Percentiles rank a stretch among this genome's conserved stretches.
Conservation (phyloP, 2,888 invertebrate genomes). For the Arctia plantaginis region DNA sequence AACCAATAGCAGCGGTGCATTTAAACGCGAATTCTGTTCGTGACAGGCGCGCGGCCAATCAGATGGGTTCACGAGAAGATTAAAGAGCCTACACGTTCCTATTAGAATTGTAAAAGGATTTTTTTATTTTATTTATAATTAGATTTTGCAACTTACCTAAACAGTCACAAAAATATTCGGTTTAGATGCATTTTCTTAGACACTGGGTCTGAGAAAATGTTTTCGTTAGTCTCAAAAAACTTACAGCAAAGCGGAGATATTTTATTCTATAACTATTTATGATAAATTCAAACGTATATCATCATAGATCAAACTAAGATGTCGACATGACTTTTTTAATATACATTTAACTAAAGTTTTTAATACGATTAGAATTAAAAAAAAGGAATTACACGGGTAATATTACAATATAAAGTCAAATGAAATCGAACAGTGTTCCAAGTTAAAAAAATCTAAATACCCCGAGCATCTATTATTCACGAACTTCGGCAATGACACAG, state of each 20-base stretch:
- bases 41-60: conserved; percentile 83
- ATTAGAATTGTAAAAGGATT: conserved; percentile 74
- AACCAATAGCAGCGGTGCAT: conserved; percentile 77
- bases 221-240: not conserved
- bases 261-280: no score
- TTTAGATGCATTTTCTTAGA: not conserved
- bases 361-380: not conserved
- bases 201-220: not conserved
- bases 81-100: conserved; percentile 71
- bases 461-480: conserved; percentile 17
- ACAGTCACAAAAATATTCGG: not conserved
- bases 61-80: conserved; percentile 76
- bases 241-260: no score
- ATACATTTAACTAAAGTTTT: not conserved
- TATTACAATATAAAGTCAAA: not conserved
- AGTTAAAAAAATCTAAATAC: not conserved
- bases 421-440: not conserved
- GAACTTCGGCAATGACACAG: conserved; percentile 16
- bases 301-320: no score
- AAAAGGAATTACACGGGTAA: not conserved
- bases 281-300: no score
- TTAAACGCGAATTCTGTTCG: conserved; percentile 78
- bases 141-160: not conserved
- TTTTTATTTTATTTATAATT: conserved; percentile 54
- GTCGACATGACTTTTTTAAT: not conserved